Base-by-base conservation (phyloP, 2,113 vertebrate species). In the Sakesphorus luctuosus region DNA sequence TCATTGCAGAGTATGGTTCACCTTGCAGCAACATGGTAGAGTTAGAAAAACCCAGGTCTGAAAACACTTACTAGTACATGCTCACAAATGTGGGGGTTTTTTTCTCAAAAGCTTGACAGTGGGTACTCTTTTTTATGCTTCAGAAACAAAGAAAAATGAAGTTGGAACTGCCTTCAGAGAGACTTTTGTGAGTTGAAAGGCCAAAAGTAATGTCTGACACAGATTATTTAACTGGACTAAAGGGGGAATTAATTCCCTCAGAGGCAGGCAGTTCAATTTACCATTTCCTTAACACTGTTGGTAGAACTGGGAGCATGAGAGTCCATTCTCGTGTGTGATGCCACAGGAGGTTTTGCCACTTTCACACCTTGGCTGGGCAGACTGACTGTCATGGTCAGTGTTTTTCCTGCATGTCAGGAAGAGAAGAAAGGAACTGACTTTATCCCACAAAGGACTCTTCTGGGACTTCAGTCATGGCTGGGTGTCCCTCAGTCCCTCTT, bases 191-290 rank as follows among this genome's bases (percentile, higher is more conserved):
- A 93, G 76, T 82, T 68, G 88, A 92, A 84, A 88, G 83, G 85
- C 76, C 73, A 68, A 68, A 96, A 96, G 49, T 50, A 93, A 91
- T 53, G 69, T 95, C 94, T 96, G 94, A 82, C 63, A 80, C 67
- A 88, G 87, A 88, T 93, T 91, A 93, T 91, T 96, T 96, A 77
- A 91, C 79, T 65, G 65, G 85, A 93, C 75, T 84, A 78, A 86
- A 91, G 83, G 87, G 68, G 79, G 93, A 94, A 88, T 8, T 0
- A 80, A 59, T 87, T 94, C 82, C 38, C 61, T 80, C 63, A 44
- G 61, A 74, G 72, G 68, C 43, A 90, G 26, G 50, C 78, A 93
- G 53, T 95, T 93, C 10, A 4, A 55, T 91, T 89, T 87, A 69
- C 74, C 3, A 1, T 91, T 91, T 96, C 84, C 77, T 93, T 87